Conservation (phyloP, 2,113 vertebrate species). For the Nicator chloris region DNA sequence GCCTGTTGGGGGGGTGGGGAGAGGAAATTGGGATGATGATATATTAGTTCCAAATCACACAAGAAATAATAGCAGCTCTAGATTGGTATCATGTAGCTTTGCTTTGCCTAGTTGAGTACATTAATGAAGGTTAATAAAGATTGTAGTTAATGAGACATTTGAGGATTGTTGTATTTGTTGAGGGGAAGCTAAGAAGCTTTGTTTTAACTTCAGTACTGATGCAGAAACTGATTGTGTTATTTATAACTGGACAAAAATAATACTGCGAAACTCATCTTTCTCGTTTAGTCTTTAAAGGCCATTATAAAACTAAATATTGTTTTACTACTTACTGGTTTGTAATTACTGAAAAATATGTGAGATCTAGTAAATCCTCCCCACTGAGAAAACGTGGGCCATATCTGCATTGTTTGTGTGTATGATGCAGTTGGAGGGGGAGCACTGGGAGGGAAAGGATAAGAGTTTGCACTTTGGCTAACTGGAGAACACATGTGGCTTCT, state of each 20-base stretch:
- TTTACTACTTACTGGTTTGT: not conserved
- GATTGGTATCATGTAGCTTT: not conserved
- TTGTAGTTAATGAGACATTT: not conserved
- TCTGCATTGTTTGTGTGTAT: not conserved
- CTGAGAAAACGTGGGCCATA: not conserved
- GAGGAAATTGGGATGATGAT: not conserved
- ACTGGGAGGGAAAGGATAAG: not conserved
- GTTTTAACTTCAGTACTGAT: not conserved
- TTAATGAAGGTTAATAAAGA: not conserved
- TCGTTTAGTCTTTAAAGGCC: not conserved
- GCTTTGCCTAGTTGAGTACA: not conserved
- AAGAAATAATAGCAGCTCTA: not conserved
- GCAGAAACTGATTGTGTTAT: not conserved
- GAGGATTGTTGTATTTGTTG: not conserved
- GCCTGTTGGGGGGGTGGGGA: not conserved
- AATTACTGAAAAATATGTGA: not conserved
- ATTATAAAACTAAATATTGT: not conserved
- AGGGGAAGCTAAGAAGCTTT: not conserved
- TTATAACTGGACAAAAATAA: not conserved
- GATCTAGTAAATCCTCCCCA: not conserved
- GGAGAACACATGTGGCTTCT: not conserved
- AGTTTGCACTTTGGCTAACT: not conserved
- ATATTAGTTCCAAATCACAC: not conserved
- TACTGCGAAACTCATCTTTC: not conserved
- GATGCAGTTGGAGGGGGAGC: not conserved